Evolutionary conservation across 2,888 invertebrate genomes (phyloP), one percentile per base, ranked within the genome.

Genomic region (Ctena decussata): DNA sequence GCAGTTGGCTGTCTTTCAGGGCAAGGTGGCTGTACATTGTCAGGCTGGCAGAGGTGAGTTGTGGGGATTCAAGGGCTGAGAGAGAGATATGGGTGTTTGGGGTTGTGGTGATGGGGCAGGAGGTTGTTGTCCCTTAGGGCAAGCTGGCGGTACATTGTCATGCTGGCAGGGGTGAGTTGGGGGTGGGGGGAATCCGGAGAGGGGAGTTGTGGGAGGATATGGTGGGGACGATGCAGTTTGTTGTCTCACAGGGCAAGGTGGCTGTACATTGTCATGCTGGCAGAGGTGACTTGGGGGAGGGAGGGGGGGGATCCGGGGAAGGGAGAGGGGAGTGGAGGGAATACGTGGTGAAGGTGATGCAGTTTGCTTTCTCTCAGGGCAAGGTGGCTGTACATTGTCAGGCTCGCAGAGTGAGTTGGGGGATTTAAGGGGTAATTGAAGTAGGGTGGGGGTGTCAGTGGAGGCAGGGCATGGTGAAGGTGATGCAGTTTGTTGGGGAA

Each of bases 61-160:
- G 49, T 15, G 41, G 41, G 6, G 41, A 41, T 6, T 41, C 6
- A 11, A 11, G 15, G 41, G 6, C 41, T 41, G 8, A 11, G 8
- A 41, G 41, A 15, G 41, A 6, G 15, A 41, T 6, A 15, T 41
- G 41, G 41, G 15, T 11, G 41, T 41, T 11, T 15, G 15, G 6
- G 6, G 98, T 98, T 94, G 98, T 98, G 97, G 97, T 98, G n/a
- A 98, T 98, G 96, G 98, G 98, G 12, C 96, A 98, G 93, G 97
- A 98, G 46, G 98, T 98, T 95, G 97, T 98, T 0, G 96, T 98
- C 15, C 97, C 97, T 72, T 97, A 98, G 95, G 98, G 98, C 77
- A 97, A 97, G 94, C 95, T 96, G 0, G 98, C 98, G 1, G 97
- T 98, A 82, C 98, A 98, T 94, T 98, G 98, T 95, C 98, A 98